phyloP scores from a whole-genome alignment of 64 coral and sea anemone genomes.

The Actinia equina region DNA sequence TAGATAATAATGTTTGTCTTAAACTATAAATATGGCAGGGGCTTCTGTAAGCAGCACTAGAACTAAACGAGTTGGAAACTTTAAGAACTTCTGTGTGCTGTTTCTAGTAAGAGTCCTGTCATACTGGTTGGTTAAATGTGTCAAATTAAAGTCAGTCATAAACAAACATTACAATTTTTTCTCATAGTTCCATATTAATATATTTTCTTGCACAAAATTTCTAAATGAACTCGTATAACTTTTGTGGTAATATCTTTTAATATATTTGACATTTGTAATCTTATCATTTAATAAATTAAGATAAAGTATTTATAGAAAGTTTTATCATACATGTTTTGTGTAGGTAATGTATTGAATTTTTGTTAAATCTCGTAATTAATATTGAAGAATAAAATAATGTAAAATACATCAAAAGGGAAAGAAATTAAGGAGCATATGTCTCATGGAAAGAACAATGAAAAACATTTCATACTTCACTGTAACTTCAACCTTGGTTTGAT shows the following conservation, averaged over 20 bases:
- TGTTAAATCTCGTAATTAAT: not conserved
- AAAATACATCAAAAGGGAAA: not conserved
- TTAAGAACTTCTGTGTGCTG: no score
- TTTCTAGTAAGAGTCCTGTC: no score
- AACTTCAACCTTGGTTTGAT: no score
- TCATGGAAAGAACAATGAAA: not conserved
- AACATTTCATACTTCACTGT: not conserved
- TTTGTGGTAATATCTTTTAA: not conserved
- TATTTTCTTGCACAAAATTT: not conserved
- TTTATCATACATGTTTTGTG: not conserved
- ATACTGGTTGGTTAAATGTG: no score
- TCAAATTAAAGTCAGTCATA: no score
- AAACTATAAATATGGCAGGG: not conserved
- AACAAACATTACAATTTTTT: not conserved
- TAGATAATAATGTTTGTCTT: conserved; percentile 44
- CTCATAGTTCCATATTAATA: not conserved
- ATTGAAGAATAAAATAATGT: not conserved
- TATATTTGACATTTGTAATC: not conserved
- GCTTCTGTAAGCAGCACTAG: no score
- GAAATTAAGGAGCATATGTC: not conserved
- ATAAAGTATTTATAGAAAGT: not conserved
- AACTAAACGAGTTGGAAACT: no score
- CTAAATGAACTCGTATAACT: not conserved
- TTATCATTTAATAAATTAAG: not conserved
- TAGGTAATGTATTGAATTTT: not conserved